phyloP scores from a whole-genome alignment of 2,888 invertebrate species.

The Platycheirus rosarum region DNA sequence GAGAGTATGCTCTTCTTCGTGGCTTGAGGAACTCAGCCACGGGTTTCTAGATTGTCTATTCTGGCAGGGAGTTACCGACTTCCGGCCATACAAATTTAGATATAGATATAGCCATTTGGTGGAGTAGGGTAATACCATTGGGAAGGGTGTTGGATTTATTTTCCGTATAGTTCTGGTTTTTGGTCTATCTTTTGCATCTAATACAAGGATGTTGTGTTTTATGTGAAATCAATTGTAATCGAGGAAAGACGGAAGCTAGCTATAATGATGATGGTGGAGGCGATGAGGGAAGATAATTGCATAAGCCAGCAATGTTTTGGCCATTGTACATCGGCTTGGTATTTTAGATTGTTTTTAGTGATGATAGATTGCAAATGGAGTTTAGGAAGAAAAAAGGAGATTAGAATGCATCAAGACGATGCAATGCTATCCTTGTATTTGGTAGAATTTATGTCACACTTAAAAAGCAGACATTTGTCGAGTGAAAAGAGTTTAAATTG shows the following conservation, averaged over 20 bases:
- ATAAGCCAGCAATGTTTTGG: slow-evolving; percentile 24
- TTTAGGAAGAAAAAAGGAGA: slow-evolving; percentile 11
- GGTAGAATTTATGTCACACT: slow-evolving; percentile 41
- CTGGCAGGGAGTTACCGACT: neutral
- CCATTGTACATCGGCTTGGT: slow-evolving; percentile 11
- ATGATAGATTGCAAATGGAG: slow-evolving; percentile 54
- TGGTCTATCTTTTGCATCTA: slow-evolving; percentile 39
- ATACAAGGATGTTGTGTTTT: slow-evolving; percentile 48
- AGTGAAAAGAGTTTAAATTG: slow-evolving; percentile 71
- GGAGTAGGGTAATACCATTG: no score
- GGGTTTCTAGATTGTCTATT: no score
- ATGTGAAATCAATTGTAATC: slow-evolving; percentile 68
- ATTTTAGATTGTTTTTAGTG: slow-evolving; percentile 59
- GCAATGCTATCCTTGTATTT: neutral
- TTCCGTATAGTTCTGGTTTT: slow-evolving; percentile 33
- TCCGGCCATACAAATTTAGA: no score
- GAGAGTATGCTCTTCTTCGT: slow-evolving; percentile 22
- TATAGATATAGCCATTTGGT: neutral
- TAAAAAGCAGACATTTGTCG: slow-evolving; percentile 55
- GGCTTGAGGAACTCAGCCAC: no score
- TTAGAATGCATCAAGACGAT: slow-evolving; percentile 19
- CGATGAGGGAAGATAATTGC: slow-evolving; percentile 3
- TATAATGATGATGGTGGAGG: slow-evolving; percentile 3
- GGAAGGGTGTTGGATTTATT: slow-evolving; percentile 38
- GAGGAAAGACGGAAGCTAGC: neutral